Evolutionary conservation across 2,797 vertebrate genomes (phyloP).

Genomic region (Chaunax sp.): DNA sequence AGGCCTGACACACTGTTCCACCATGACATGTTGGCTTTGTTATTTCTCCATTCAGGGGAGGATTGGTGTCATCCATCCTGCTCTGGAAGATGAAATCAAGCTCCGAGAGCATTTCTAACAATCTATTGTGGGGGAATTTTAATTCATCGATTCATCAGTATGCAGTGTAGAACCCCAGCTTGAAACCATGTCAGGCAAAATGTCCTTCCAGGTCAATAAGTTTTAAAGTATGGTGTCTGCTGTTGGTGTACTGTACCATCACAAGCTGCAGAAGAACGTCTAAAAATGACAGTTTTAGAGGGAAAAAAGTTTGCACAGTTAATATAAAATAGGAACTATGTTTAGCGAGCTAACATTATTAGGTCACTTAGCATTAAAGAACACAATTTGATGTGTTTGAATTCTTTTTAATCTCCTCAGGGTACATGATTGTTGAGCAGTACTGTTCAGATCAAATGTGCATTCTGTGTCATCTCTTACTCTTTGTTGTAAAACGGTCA

Average conservation of each 20-base stretch:
- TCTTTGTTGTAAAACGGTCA: too few relatives aligned
- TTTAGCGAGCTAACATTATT: background rate
- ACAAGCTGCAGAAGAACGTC: background rate
- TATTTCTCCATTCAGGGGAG: constrained; percentile 61
- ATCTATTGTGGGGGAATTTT: constrained; percentile 17
- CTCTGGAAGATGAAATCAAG: constrained; percentile 57
- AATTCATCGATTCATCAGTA: constrained; percentile 31
- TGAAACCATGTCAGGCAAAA: constrained; percentile 6
- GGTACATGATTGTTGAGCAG: too few relatives aligned
- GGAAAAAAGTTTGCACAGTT: background rate
- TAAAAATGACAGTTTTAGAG: background rate
- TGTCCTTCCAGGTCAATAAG: constrained; percentile 5
- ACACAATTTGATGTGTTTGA: too few relatives aligned
- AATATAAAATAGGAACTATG: background rate
- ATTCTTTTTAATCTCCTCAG: too few relatives aligned
- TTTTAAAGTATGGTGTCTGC: background rate
- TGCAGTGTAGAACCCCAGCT: constrained; percentile 23
- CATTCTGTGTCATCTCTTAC: too few relatives aligned
- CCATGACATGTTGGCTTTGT: constrained; percentile 69
- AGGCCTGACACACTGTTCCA: constrained; percentile 46
- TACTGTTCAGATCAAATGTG: too few relatives aligned
- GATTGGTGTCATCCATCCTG: constrained; percentile 56
- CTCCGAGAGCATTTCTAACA: constrained; percentile 37
- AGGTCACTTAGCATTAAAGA: too few relatives aligned
- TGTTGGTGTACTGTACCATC: background rate